These are phyloP conservation scores for Montipora capricornis DNA, from an alignment of 64 coral and sea anemone genomes.

Conservation along the genomic window DNA sequence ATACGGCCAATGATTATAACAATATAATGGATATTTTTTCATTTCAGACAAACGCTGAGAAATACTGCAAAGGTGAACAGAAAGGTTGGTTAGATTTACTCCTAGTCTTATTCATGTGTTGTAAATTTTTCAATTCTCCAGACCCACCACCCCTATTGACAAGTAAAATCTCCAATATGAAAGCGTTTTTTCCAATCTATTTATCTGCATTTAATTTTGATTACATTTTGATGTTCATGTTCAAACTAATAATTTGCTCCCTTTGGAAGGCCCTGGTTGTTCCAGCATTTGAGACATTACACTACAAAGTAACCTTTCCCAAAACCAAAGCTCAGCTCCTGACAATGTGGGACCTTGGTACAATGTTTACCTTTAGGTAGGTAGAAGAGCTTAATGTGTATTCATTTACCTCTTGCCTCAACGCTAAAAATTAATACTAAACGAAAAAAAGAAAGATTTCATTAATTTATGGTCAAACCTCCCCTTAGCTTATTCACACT, in stretches of 20 bases:
- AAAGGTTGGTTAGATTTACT: constrained; percentile 42
- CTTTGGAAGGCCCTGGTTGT: constrained; percentile 80
- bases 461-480: too few relatives aligned
- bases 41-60: constrained; percentile 45
- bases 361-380: constrained; percentile 83
- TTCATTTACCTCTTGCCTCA: not conserved
- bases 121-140: not conserved
- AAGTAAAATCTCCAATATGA: too few relatives aligned
- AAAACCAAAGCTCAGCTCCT: constrained; percentile 86
- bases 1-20: too few relatives aligned
- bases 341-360: constrained; percentile 82
- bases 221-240: not conserved
- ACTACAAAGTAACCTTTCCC: constrained; percentile 89
- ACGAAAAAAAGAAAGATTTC: not conserved
- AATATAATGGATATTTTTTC: not conserved
- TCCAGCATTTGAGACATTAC: constrained; percentile 88
- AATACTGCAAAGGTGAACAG: constrained; percentile 36
- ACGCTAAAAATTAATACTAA: not conserved
- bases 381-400: not conserved
- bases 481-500: too few relatives aligned
- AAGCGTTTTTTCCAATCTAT: too few relatives aligned
- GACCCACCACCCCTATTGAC: too few relatives aligned
- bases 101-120: not conserved
- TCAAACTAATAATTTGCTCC: not conserved
- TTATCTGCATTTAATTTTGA: not conserved